These are phyloP conservation scores for Salvelinus sp. DNA, from an alignment of 2,113 vertebrate species.

Conservation along the genomic window DNA sequence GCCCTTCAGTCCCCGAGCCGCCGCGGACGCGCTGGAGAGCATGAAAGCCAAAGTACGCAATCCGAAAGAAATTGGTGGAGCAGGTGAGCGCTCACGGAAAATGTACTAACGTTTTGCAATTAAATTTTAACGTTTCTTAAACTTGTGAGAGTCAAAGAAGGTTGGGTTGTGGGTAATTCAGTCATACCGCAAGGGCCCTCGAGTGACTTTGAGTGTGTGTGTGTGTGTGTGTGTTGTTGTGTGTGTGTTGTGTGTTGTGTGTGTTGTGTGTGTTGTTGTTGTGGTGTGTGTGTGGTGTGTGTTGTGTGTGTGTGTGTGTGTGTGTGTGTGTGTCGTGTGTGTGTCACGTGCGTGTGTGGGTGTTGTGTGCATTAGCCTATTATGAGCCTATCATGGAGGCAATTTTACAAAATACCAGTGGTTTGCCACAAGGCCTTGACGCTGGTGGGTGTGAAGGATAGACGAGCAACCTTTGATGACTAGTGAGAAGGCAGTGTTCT, in stretches of 20 bases:
- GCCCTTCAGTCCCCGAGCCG: conserved; percentile 75
- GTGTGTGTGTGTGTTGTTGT: too few species aligned
- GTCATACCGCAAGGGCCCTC: conserved; percentile 58
- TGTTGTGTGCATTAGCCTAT: conserved; percentile 1
- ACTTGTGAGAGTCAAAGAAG: conserved; percentile 38
- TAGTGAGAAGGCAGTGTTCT: conserved; percentile 3
- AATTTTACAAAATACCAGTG: neutral
- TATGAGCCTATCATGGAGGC: neutral
- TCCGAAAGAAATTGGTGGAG: conserved; percentile 78
- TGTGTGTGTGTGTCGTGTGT: neutral
- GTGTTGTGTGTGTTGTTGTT: too few species aligned
- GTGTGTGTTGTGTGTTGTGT: too few species aligned
- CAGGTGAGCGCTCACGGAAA: conserved; percentile 68
- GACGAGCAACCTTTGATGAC: neutral
- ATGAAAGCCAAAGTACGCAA: conserved; percentile 76
- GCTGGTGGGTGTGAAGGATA: conserved; percentile 10
- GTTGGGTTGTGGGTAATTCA: neutral
- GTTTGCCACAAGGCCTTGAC: neutral
- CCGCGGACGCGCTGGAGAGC: conserved; percentile 78
- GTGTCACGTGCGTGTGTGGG: neutral
- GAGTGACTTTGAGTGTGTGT: conserved; percentile 23
- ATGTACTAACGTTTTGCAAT: neutral
- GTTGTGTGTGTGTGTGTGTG: neutral
- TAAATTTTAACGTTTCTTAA: conserved; percentile 28
- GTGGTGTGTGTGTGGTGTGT: neutral